Percentiles rank a stretch among this genome's conserved stretches.
Evolutionary conservation across 2,888 invertebrate genomes (phyloP).

Genomic region (Quadroppia sp.): DNA sequence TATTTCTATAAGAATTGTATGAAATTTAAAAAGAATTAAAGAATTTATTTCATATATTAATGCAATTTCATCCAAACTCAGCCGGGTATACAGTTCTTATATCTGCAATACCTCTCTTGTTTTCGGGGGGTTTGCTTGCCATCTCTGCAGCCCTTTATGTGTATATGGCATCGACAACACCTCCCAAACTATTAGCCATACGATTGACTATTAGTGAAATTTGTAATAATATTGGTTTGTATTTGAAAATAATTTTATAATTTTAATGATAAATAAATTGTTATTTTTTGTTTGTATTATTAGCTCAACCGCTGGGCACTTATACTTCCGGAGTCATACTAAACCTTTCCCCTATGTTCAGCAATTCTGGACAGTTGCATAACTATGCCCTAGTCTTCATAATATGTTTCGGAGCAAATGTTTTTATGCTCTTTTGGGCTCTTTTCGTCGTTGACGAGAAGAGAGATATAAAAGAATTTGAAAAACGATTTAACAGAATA

Average conservation of each 20-base stretch:
- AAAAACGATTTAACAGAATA: neutral
- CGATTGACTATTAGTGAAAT: conserved; percentile 31
- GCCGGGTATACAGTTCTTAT: no score
- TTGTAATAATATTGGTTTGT: no score
- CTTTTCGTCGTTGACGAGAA: conserved; percentile 30
- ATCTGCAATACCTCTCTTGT: no score
- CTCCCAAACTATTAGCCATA: conserved; percentile 2
- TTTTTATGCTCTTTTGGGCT: neutral
- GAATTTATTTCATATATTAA: no score
- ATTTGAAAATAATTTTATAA: no score
- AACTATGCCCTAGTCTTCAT: conserved; percentile 28
- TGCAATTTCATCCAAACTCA: no score
- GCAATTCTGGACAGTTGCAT: conserved; percentile 11
- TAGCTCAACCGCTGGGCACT: no score
- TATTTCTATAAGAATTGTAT: neutral
- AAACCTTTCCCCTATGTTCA: neutral
- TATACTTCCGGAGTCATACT: no score
- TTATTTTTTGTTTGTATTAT: no score
- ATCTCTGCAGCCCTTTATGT: conserved; percentile 18
- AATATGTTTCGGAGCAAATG: neutral
- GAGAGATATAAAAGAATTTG: neutral
- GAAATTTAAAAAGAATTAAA: no score
- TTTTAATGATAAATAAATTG: no score
- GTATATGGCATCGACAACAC: conserved; percentile 31
- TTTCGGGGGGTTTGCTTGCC: conserved; percentile 27